Percentiles rank a stretch among this genome's conserved stretches.
Conservation (phyloP, 2,797 vertebrate species). For the Hephaestus fuliginosus region DNA sequence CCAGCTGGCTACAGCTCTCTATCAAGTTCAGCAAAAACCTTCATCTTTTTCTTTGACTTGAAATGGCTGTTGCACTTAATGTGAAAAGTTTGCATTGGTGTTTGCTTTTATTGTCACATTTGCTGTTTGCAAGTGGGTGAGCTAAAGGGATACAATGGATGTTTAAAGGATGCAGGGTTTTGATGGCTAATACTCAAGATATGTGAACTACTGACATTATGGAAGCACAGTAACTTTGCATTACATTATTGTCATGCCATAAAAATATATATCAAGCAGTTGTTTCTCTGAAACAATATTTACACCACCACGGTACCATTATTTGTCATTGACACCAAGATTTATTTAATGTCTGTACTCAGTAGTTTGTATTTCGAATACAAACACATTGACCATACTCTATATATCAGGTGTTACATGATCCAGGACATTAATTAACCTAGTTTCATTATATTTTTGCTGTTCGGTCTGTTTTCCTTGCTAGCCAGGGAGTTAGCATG, state of each 20-base stretch:
- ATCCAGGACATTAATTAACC: background rate
- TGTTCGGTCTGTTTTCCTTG: background rate
- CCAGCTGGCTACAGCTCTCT: background rate
- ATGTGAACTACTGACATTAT: conserved; percentile 9
- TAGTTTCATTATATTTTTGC: background rate
- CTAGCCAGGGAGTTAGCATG: too few species aligned
- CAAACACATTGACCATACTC: background rate
- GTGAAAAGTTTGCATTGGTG: conserved; percentile 22
- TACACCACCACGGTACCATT: too few species aligned
- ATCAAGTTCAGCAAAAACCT: conserved; percentile 21
- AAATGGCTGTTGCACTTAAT: conserved; percentile 57
- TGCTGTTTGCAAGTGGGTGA: conserved; percentile 3
- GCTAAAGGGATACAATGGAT: conserved; percentile 11
- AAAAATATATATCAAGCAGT: background rate
- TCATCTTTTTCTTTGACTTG: conserved; percentile 29
- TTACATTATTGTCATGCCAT: background rate
- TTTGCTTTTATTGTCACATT: conserved; percentile 25
- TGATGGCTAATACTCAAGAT: conserved; percentile 4
- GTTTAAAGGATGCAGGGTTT: conserved; percentile 10
- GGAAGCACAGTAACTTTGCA: background rate
- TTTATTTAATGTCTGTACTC: background rate
- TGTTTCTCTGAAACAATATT: conserved; percentile 20
- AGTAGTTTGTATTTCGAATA: background rate
- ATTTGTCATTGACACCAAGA: background rate
- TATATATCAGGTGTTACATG: background rate